Evolutionary conservation across 2,797 vertebrate species (phyloP).

Genomic region (Gadopsis marmoratus): DNA sequence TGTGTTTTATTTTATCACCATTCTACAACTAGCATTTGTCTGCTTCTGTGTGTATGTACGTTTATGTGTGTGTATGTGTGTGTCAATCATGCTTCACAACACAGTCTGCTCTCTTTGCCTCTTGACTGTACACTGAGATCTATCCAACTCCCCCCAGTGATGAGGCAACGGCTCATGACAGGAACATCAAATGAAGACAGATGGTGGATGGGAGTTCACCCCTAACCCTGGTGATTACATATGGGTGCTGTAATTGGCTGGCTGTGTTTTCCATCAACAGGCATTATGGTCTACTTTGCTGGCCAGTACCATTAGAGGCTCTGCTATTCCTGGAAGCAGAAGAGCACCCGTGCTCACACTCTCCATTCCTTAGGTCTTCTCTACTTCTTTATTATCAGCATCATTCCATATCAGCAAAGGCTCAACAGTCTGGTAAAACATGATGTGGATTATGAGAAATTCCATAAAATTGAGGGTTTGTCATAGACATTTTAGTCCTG

Average conservation of each 20-base stretch:
- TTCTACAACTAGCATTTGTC: conserved; percentile 14
- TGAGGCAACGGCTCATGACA: conserved; percentile 48
- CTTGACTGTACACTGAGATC: conserved; percentile 18
- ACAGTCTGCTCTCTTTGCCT: conserved; percentile 9
- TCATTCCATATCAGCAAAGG: conserved; percentile 20
- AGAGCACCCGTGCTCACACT: conserved; percentile 30
- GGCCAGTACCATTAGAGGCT: conserved; percentile 64
- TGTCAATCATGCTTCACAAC: conserved; percentile 2
- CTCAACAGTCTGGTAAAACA: conserved; percentile 27
- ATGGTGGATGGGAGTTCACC: conserved; percentile 63
- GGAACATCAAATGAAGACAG: conserved; percentile 67
- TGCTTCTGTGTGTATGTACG: neutral
- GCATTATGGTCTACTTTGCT: conserved; percentile 69
- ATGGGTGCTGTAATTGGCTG: conserved; percentile 73
- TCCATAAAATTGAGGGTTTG: conserved; percentile 11
- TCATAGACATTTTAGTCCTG: neutral
- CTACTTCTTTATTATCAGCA: conserved; percentile 31
- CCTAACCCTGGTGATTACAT: conserved; percentile 77
- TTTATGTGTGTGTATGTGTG: conserved; percentile 14
- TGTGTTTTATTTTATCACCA: conserved; percentile 32
- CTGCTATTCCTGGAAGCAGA: conserved; percentile 67
- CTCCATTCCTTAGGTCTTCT: conserved; percentile 28
- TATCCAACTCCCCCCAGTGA: conserved; percentile 20
- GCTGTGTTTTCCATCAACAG: conserved; percentile 79
- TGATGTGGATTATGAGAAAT: conserved; percentile 2